These are phyloP conservation scores for Microtus pennsylvanicus DNA, from an alignment of 2,113 vertebrate species.

Conservation along the genomic window DNA sequence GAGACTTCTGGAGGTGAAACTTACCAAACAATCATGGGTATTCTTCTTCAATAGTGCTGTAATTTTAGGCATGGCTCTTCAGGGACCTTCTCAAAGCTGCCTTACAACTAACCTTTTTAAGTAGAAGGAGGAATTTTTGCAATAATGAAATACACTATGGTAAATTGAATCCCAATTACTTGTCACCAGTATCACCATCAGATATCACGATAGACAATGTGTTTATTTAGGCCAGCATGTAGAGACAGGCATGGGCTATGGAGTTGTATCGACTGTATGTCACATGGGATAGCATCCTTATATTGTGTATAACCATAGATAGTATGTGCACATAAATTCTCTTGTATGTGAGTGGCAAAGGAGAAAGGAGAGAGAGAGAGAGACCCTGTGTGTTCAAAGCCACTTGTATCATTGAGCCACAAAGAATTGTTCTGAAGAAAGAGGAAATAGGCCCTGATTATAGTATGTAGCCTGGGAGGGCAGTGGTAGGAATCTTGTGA, in stretches of 20 bases:
- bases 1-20: neutral
- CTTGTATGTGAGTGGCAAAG: neutral
- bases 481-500: neutral
- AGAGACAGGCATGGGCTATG: too few species aligned
- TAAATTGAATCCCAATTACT: neutral
- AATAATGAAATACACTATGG: neutral
- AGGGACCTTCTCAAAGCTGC: neutral
- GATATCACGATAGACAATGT: rapidly evolving
- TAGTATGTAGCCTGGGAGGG: neutral
- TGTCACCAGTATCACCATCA: neutral
- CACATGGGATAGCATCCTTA: neutral
- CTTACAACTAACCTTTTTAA: neutral
- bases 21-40: neutral
- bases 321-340: neutral
- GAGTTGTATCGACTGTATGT: neutral
- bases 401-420: neutral
- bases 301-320: too few species aligned
- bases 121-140: neutral
- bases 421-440: conserved; percentile 36
- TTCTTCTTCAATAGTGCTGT: neutral
- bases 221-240: neutral
- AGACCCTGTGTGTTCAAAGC: neutral
- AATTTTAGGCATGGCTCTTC: neutral
- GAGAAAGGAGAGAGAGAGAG: neutral
- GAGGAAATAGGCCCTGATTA: neutral